Evolutionary conservation across 2,888 invertebrate species (phyloP), one percentile per base, ranked within the genome.

Genomic region (Linyphia triangularis): DNA sequence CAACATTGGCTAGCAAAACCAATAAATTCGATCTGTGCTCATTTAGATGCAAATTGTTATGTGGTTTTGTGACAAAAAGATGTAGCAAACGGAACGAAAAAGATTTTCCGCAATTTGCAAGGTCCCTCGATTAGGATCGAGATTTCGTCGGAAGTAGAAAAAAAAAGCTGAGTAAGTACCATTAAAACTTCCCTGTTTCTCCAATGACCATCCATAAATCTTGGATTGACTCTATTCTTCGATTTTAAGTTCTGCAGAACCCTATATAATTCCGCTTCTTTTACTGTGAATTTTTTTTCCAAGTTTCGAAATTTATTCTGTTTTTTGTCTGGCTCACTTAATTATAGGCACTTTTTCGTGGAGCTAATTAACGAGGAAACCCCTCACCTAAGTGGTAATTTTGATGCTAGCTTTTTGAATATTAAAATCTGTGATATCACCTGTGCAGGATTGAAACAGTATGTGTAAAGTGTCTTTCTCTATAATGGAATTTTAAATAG

Each of bases 401-500:
- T 65, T 78, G 65, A 28, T 37, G 63, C 77, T 24, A 33, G 7
- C 63, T 63, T 40, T 63, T 40, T 40, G 77, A 75, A 77, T 77
- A 77, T 77, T 77, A 77, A 37, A 61, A 16, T 40, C n/a, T n/a
- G n/a, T 22, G 67, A 13, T 69, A 69, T 69, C 37, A 69, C 67
- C 67, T 69, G 22, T 19, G 37, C 2, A 19, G 9, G 33, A 22
- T 37, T 22, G 37, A 69, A 69, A 63, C 33, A 69, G 16, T 13
- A 72, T 72, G 43, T 72, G 51, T 28, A 72, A 72, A 72, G 24
- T 72, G 28, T 43, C 72, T 28, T n/a, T n/a, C 26, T 24, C 5
- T n/a, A 51, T 72, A 72, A 72, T 72, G 72, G 43, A 26, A 43
- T 72, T 72, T 72, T 72, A 72, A 72, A 43, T 10, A 51, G 43